These are phyloP conservation scores for Caenorhabditis afra DNA, from an alignment of 2,888 invertebrate species.

Conservation along the genomic window DNA sequence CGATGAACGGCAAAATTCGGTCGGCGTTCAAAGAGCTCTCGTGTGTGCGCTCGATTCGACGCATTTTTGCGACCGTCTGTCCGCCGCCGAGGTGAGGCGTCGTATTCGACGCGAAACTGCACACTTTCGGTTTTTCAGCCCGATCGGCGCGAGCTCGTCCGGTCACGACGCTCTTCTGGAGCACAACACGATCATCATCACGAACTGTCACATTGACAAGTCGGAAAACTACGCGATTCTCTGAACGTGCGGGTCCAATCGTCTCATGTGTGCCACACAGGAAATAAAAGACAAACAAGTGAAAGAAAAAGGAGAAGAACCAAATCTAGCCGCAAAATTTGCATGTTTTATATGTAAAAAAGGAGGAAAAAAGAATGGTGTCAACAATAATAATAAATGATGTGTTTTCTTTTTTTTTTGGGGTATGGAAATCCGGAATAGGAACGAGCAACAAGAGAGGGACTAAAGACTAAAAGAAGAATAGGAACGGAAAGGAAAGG, in stretches of 20 bases:
- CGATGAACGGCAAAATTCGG: slow-evolving; percentile 74
- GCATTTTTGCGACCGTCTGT: slow-evolving; percentile 35
- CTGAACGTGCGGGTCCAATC: neutral
- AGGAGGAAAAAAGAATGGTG: too few species aligned
- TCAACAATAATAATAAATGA: too few species aligned
- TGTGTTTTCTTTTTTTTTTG: too few species aligned
- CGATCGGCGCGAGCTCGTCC: slow-evolving; percentile 43
- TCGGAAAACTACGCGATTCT: slow-evolving; percentile 58
- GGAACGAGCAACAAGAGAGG: neutral
- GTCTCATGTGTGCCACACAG: too few species aligned
- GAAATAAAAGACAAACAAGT: too few species aligned
- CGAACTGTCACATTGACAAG: slow-evolving; percentile 61
- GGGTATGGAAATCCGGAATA: too few species aligned
- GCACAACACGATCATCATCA: slow-evolving; percentile 59
- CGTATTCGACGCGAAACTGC: too few species aligned
- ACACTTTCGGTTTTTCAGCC: slow-evolving; percentile 27
- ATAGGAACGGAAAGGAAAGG: neutral
- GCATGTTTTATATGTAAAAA: slow-evolving; percentile 8
- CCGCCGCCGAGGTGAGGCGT: slow-evolving; percentile 49
- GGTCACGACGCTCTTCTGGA: slow-evolving; percentile 56
- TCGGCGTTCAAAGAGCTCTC: slow-evolving; percentile 61
- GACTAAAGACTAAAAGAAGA: slow-evolving; percentile 19
- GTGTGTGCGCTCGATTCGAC: slow-evolving; percentile 49
- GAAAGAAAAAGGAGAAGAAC: neutral
- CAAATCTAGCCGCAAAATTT: slow-evolving; percentile 35